Base-by-base conservation (phyloP, 2,888 invertebrate species). In the Agrotis segetum region DNA sequence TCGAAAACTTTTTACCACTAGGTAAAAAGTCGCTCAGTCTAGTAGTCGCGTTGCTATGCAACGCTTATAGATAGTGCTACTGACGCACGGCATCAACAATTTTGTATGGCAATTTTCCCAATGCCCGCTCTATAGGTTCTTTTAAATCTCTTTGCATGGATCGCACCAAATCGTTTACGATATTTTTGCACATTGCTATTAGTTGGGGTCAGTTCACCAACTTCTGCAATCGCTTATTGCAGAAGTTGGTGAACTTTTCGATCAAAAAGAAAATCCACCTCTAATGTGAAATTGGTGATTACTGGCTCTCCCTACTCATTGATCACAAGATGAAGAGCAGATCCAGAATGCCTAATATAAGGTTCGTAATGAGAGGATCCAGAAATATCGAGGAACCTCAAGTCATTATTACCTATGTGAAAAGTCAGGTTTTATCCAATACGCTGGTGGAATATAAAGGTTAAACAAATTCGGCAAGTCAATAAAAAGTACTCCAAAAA, bases 381-480 rank as follows among this genome's bases (percentile, higher is more conserved):
- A 6, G 24, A 49, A 1, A 47, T 11, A 17, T 16, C 17, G 47
- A n/a, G 17, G 16, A 34, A 11, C 47, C n/a, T 3, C 9, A 24
- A 17, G 40, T 63, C 55, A 19, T 19, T 40, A 49, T 56, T 19
- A 67, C 21, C 16, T 40, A 14, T 44, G 50, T 44, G 17, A 24
- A 17, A 14, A 55, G 63, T 55, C 64, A 50, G 55, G 55, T 44
- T 34, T n/a, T 64, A 63, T 40, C 21, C n/a, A 1, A 7, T 64
- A 50, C 49, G 63, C 3, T 55, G n/a, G 19, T 14, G 40, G 40
- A 29, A 21, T 14, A 44, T 56, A 24, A 49, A 44, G 63, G 19
- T 19, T 71, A 49, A 63, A 5, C 2, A 19, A 47, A 13, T 2
- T 1, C 34, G 7, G 34, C 6, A 34, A 34, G 7, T 7, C 6